Conservation (phyloP, 2,113 vertebrate genomes). For the Syngnathus floridae region DNA sequence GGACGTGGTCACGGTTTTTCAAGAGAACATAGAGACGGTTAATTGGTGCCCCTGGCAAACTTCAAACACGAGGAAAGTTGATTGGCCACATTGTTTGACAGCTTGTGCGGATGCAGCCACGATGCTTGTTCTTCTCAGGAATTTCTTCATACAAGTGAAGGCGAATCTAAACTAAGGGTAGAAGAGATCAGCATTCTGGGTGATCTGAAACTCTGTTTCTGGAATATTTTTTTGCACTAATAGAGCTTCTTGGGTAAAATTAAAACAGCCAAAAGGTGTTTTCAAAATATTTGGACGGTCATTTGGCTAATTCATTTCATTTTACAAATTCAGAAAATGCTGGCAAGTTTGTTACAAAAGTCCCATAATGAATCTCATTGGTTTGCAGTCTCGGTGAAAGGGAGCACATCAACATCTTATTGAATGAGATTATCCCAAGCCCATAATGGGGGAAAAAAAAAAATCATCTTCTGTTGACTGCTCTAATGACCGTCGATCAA, state of each 20-base stretch:
- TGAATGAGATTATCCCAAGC: constrained; percentile 2
- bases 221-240: constrained; percentile 14
- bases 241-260: neutral
- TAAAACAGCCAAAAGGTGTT: neutral
- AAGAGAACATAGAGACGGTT: constrained; percentile 44
- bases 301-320: neutral
- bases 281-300: neutral
- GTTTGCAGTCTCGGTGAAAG: neutral
- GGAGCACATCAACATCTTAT: neutral
- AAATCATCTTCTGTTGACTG: neutral
- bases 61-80: constrained; percentile 25
- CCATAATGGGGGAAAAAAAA: neutral
- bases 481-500: constrained; percentile 5
- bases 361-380: neutral
- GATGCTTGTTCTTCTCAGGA: constrained; percentile 11
- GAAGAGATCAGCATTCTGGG: neutral
- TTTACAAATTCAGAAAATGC: neutral
- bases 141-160: constrained; percentile 9
- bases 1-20: constrained; percentile 51
- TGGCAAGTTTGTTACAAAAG: neutral
- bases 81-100: constrained; percentile 33
- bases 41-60: constrained; percentile 55
- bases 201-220: neutral
- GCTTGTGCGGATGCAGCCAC: constrained; percentile 6
- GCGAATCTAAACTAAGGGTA: constrained; percentile 4